A percentile compares a stretch with the other conserved stretches of the same genome.
Conservation (phyloP, 2,113 vertebrate genomes). For the Calidris pugnax region DNA sequence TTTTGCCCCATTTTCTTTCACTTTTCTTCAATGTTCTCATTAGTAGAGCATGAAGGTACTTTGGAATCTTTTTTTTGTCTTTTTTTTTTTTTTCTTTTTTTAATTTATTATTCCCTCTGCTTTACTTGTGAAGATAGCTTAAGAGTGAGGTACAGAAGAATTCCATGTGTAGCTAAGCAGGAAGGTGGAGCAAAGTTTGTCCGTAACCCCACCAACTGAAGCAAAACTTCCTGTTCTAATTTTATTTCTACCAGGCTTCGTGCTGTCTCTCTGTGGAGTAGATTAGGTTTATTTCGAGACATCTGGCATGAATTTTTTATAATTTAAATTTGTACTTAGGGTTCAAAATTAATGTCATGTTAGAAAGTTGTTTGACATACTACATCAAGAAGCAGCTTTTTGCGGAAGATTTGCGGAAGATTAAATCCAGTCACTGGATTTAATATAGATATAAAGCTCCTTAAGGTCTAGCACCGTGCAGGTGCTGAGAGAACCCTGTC, state of each 20-base stretch:
- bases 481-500: not conserved
- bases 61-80: not conserved
- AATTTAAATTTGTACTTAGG: not conserved
- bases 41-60: not conserved
- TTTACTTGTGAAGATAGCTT: not conserved
- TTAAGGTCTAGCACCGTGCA: not conserved
- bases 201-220: not conserved
- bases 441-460: not conserved
- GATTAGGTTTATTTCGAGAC: not conserved
- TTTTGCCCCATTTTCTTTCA: not conserved
- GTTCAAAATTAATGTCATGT: not conserved
- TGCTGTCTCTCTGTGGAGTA: not conserved
- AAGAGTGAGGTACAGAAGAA: not conserved
- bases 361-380: slow-evolving; percentile 21
- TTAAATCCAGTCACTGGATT: not conserved
- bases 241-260: not conserved
- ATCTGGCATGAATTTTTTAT: slow-evolving; percentile 43
- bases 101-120: not conserved
- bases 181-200: not conserved
- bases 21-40: not conserved
- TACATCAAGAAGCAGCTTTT: slow-evolving; percentile 9
- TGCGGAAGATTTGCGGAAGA: not conserved
- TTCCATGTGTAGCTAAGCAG: not conserved
- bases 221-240: not conserved
- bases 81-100: not conserved